Base-by-base conservation (phyloP, 1,140 invertebrate species). In the Venturia canescens region DNA sequence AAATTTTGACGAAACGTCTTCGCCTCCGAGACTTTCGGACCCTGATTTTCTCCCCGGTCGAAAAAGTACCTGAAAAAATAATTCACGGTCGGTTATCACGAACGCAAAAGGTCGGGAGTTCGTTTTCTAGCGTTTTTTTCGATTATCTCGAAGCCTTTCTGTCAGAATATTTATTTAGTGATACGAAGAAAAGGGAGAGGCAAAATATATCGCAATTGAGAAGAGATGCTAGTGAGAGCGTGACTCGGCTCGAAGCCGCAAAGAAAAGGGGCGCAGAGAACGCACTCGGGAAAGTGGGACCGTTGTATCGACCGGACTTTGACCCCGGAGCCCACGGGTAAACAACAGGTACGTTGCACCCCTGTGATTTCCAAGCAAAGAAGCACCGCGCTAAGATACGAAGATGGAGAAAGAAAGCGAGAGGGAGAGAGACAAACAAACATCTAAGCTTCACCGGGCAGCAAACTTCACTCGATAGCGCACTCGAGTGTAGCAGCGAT, bases 281-380 rank as follows among this genome's bases (percentile, higher is more conserved):
- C 15, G 18, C 9, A 74, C 53, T 27, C 63, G 50, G 79, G 70
- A 79, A 79, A 70, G 53, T 44, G 67, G 57, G 83, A 86, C 78
- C 84, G 87, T 88, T 88, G 86, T 80, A 87, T 84, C 88, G 88
- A 89, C 86, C 88, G 88, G 89, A 85, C 89, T 90, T 90, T 90
- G 89, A 90, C 89, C 89, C 86, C 86, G 78, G 80, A 84, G 78
- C 82, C 84, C 88, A 29, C 53, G 26, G 84, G 88, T 89, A 90
- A 90, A 90, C 89, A 90, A 90, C 88, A 89, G 89, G 88, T 89
- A 90, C 88, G 83, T 89, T 90, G 89, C 88, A 89, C 88, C 84
- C 86, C 78, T 82, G 87, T 86, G 88, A 89, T 89, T 89, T 87
- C 83, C 87, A 86, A 87, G 85, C 84, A 82, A 66, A 57, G 48